Base-by-base conservation (phyloP, 1,140 invertebrate species). In the Drosophila leontia region DNA sequence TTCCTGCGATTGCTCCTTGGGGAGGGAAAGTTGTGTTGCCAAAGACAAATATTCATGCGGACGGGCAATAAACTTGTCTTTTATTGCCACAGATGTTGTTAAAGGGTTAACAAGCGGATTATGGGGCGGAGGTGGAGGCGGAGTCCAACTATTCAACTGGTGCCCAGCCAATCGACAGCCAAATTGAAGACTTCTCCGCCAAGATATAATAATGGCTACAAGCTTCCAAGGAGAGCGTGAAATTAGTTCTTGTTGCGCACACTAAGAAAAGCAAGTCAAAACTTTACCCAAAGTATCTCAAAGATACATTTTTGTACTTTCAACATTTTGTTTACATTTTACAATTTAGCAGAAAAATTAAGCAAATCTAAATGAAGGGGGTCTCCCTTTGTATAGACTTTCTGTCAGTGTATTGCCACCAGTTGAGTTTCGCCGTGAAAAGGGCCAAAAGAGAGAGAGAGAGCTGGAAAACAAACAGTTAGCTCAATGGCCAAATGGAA, bases 401-500 rank as follows among this genome's bases (percentile, higher is more conserved):
- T 35, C 7, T 23, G 37, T 4, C 44, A 58, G 44, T 48, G 19
- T 9, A 15, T 44, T 45, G 60, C 64, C 74, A 70, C 69, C 69
- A 72, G 69, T 72, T 72, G 69, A 72, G 23, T 42, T 26, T 23
- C 12, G 6, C 9, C 7, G 12, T 15, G 13, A 45, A 65, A 34
- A 47, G n/a, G 3, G 9, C 32, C 23, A 12, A 45, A 50, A 35
- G 26, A 23, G 48, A 11, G 37, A 12, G 47, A 29, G 26, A n/a
- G 39, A 34, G 47, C 44, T 53, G 75, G 63, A 50, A 69, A 78
- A 69, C 78, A 67, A 74, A 62, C 69, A 78, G 71, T 63, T 71
- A 67, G 58, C 80, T 72, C 71, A 62, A 65, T 71, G 65, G 55
- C 63, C 67, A 79, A 87, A 88, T 88, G 76, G 67, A 83, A 86